Evolutionary conservation across 2,797 vertebrate species (phyloP).

Genomic region (Taeniopygia guttata): DNA sequence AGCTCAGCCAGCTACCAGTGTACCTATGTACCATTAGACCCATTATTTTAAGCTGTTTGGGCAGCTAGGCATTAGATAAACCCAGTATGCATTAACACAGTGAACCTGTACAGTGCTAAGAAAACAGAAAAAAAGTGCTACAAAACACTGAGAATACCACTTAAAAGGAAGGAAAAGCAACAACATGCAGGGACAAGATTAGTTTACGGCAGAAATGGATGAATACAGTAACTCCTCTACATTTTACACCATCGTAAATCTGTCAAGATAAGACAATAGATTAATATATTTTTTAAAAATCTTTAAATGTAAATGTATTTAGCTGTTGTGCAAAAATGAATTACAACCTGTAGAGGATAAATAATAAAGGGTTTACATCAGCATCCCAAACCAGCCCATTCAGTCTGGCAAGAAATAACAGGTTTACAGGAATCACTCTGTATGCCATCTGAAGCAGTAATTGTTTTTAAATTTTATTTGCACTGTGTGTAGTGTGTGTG

Average conservation of each 20-base stretch:
- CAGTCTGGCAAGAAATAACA: slow-evolving; percentile 59
- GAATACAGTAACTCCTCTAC: slow-evolving; percentile 50
- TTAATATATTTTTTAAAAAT: not conserved
- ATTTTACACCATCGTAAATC: slow-evolving; percentile 28
- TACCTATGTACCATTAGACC: not conserved
- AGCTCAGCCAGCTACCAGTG: not conserved
- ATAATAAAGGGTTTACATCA: slow-evolving; percentile 48
- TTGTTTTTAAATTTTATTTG: slow-evolving; percentile 64
- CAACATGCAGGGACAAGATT: slow-evolving; percentile 57
- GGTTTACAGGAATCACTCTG: slow-evolving; percentile 31
- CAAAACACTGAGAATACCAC: not conserved
- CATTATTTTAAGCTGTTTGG: slow-evolving; percentile 40
- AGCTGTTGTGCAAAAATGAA: slow-evolving; percentile 55
- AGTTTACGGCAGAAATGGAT: slow-evolving; percentile 49
- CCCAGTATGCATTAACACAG: slow-evolving; percentile 31
- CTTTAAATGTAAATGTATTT: slow-evolving; percentile 46
- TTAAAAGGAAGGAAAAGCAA: slow-evolving; percentile 53
- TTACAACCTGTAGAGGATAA: slow-evolving; percentile 9
- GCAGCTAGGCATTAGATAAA: slow-evolving; percentile 30
- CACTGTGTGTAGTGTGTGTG: not conserved
- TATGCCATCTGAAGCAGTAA: not conserved
- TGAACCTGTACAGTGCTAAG: slow-evolving; percentile 13
- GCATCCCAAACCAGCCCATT: slow-evolving; percentile 9
- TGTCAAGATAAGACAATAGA: slow-evolving; percentile 56
- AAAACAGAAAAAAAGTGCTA: slow-evolving; percentile 52